Conservation (phyloP, 2,888 invertebrate species). For the Hydropsyche betteni region DNA sequence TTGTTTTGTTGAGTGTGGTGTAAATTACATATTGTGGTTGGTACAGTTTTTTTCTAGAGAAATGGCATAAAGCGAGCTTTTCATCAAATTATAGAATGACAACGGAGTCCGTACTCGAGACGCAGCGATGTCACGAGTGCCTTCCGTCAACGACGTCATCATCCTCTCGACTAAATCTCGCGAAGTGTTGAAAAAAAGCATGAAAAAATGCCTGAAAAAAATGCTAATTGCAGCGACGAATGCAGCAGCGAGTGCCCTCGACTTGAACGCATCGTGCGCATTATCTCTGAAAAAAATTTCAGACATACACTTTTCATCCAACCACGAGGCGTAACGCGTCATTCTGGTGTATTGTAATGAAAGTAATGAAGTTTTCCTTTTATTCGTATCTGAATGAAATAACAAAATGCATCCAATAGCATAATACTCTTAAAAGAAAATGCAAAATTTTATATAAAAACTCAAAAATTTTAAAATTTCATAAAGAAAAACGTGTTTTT, state of each 20-base stretch:
- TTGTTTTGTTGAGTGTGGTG: no score
- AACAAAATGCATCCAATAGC: no score
- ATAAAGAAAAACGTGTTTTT: no score
- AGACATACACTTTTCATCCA: not conserved
- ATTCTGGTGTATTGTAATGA: no score
- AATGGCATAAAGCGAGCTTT: constrained; percentile 13
- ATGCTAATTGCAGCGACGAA: not conserved
- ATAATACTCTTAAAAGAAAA: no score
- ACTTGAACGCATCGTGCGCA: constrained; percentile 2
- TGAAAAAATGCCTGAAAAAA: not conserved
- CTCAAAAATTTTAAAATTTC: no score
- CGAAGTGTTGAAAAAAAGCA: not conserved
- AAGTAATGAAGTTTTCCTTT: no score
- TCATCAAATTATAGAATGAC: constrained; percentile 19
- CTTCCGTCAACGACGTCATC: not conserved
- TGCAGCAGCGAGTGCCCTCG: constrained; percentile 4
- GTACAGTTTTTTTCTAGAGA: no score
- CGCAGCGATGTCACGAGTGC: not conserved
- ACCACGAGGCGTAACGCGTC: not conserved
- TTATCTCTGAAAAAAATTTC: constrained; percentile 11
- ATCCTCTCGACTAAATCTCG: not conserved
- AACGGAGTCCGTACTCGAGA: constrained; percentile 8
- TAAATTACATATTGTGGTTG: no score
- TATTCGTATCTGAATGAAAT: no score
- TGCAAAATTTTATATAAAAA: no score